phyloP scores from a whole-genome alignment of 1,140 invertebrate species.

The Drosophila triauraria region DNA sequence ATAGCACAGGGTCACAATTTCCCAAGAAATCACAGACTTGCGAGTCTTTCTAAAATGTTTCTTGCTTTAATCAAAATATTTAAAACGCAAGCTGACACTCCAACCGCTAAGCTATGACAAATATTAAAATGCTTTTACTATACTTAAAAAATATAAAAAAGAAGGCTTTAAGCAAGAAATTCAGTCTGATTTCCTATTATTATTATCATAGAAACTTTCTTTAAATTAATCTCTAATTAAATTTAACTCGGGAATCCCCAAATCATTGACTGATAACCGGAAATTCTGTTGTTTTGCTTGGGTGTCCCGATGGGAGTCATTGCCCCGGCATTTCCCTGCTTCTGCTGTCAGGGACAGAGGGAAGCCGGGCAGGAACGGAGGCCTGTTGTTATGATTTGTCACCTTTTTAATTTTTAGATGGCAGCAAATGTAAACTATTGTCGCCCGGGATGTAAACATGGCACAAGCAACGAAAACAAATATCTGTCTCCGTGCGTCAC shows the following conservation, averaged over 20 bases:
- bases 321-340: slow-evolving; percentile 4
- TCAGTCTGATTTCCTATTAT: too few species aligned
- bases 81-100: too few species aligned
- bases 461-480: slow-evolving; percentile 66
- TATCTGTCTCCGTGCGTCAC: slow-evolving; percentile 51
- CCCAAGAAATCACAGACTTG: too few species aligned
- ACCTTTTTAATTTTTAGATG: slow-evolving; percentile 76
- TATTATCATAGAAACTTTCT: too few species aligned
- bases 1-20: too few species aligned
- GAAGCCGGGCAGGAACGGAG: background rate
- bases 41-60: too few species aligned
- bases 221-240: background rate
- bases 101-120: too few species aligned
- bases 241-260: too few species aligned
- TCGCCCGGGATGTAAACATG: slow-evolving; percentile 71
- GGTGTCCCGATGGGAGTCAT: background rate
- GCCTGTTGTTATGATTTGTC: slow-evolving; percentile 74
- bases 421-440: slow-evolving; percentile 77
- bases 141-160: too few species aligned
- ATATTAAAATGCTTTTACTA: too few species aligned
- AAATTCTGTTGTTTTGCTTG: slow-evolving; percentile 3
- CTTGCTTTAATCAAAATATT: too few species aligned
- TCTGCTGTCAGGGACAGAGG: background rate
- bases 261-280: background rate
- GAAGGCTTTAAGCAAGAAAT: too few species aligned